Evolutionary conservation across 2,113 vertebrate genomes (phyloP).

Genomic region (Otolemur garnettii): DNA sequence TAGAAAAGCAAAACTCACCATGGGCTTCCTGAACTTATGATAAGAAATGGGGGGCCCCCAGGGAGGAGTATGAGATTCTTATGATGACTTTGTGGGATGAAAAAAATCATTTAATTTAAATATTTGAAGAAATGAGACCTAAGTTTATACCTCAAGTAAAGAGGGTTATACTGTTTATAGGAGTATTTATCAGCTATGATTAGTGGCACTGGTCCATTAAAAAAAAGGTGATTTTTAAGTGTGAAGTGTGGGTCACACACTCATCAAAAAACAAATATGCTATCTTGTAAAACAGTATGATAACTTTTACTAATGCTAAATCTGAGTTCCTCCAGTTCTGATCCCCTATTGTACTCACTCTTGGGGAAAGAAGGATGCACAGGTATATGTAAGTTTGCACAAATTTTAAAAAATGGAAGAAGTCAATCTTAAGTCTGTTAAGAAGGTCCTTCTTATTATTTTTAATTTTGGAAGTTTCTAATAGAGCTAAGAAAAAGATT

Average conservation of each 20-base stretch:
- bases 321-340: background rate
- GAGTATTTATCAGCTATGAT: background rate
- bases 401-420: background rate
- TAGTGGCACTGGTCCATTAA: background rate
- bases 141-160: background rate
- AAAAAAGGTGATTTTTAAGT: slow-evolving; percentile 5
- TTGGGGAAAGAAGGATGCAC: background rate
- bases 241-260: background rate
- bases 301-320: background rate
- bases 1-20: background rate
- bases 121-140: background rate
- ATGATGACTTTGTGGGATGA: background rate
- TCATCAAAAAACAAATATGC: background rate
- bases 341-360: background rate
- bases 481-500: background rate
- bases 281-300: background rate
- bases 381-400: background rate
- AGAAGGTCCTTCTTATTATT: background rate
- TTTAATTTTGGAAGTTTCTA: slow-evolving; percentile 40
- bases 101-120: slow-evolving; percentile 17
- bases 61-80: background rate
- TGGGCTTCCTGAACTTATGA: background rate
- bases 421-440: background rate
- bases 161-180: background rate
- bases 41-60: background rate